A percentile compares a stretch with the other conserved stretches of the same genome.
Evolutionary conservation across 1,140 invertebrate species (phyloP).

Genomic region (Apis dorsata): DNA sequence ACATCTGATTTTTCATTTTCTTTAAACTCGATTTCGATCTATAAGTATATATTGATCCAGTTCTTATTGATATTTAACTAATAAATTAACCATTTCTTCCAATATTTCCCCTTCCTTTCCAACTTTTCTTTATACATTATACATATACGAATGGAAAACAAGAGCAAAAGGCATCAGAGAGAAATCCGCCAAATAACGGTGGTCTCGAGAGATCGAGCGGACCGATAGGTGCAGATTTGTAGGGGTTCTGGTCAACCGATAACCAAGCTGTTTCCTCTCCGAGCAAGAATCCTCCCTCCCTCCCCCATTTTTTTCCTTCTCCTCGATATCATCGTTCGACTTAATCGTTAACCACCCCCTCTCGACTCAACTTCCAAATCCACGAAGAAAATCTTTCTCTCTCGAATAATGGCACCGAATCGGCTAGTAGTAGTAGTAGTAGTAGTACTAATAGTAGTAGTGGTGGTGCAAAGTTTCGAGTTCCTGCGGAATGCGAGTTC

Average conservation of each 20-base stretch:
- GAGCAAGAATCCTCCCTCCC: conserved; percentile 43
- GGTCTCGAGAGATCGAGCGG: conserved; percentile 71
- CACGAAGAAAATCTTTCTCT: no score
- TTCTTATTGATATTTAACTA: no score
- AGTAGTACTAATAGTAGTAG: no score
- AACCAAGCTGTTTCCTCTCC: conserved; percentile 65
- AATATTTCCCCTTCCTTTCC: background rate
- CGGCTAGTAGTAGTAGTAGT: no score
- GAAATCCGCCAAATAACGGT: conserved; percentile 74
- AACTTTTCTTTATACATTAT: background rate
- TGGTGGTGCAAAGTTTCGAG: conserved; percentile 52
- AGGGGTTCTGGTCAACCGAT: conserved; percentile 74
- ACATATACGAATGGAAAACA: conserved; percentile 49
- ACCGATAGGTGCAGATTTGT: conserved; percentile 77
- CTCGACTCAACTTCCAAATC: background rate
- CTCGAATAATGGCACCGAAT: no score
- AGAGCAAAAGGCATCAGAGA: conserved; percentile 72
- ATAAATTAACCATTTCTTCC: background rate
- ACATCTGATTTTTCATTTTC: no score
- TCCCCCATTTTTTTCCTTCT: conserved; percentile 1
- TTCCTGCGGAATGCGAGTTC: conserved; percentile 65
- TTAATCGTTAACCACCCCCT: conserved; percentile 50
- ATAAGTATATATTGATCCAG: no score
- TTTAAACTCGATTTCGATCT: no score
- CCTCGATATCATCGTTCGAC: conserved; percentile 22